A percentile compares a stretch with the other conserved stretches of the same genome.
These are phyloP conservation scores for Kryphioiulus occultus DNA, from an alignment of 2,888 invertebrate species.

Conservation along the genomic window DNA sequence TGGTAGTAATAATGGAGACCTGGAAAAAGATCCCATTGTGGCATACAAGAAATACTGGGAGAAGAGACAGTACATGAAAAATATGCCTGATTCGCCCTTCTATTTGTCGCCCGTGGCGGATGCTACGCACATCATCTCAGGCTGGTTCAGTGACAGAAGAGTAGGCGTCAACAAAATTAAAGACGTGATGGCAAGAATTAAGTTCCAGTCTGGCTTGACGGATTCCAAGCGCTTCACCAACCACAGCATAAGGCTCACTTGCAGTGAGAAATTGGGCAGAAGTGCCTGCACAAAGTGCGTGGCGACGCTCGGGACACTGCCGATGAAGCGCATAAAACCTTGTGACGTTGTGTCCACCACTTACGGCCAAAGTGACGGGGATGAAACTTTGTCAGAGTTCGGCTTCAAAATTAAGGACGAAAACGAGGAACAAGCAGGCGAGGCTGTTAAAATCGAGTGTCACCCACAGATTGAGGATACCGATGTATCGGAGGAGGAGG, in stretches of 20 bases:
- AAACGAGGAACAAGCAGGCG: background rate
- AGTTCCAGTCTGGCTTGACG: constrained; percentile 1
- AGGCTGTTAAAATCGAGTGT: constrained; percentile 16
- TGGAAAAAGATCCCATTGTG: constrained; percentile 8
- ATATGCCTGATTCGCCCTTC: background rate
- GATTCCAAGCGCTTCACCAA: constrained; percentile 24
- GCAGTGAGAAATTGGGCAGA: background rate
- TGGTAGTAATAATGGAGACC: constrained; percentile 1
- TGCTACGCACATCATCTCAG: constrained; percentile 7
- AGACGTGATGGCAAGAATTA: constrained; percentile 19
- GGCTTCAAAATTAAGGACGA: background rate
- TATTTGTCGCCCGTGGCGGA: constrained; percentile 1
- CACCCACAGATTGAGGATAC: background rate
- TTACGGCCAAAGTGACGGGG: background rate
- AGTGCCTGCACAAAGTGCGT: background rate
- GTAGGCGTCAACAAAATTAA: constrained; percentile 6
- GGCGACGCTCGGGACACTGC: background rate
- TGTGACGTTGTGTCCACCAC: constrained; percentile 33
- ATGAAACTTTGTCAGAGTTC: background rate
- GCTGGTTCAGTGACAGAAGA: constrained; percentile 12
- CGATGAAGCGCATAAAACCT: constrained; percentile 16
- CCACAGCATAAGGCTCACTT: constrained; percentile 12
- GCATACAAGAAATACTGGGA: constrained; percentile 10
- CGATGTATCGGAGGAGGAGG: background rate
- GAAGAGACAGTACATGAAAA: constrained; percentile 6